Evolutionary conservation across 2,797 vertebrate species (phyloP).

Genomic region (Neosalanx taihuensis): DNA sequence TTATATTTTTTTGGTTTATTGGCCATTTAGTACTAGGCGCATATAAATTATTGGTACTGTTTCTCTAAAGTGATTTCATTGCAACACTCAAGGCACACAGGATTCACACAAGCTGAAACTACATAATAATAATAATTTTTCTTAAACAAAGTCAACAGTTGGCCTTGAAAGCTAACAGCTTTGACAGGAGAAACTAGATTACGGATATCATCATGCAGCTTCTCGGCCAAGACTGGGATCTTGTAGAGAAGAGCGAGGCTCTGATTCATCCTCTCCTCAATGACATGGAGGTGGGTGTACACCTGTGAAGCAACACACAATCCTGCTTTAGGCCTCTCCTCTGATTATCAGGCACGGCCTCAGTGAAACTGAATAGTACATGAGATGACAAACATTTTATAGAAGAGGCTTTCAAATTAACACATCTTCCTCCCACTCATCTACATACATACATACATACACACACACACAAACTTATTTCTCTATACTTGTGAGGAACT

Average conservation of each 20-base stretch:
- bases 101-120: too few relatives aligned
- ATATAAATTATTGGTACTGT: too few relatives aligned
- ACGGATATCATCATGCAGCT: slow-evolving; percentile 84
- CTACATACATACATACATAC: background rate
- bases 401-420: background rate
- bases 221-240: slow-evolving; percentile 79
- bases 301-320: slow-evolving; percentile 60
- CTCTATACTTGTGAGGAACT: too few relatives aligned
- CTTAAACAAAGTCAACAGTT: too few relatives aligned
- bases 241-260: slow-evolving; percentile 87
- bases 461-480: slow-evolving; percentile 8
- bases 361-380: background rate
- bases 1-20: too few relatives aligned
- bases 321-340: background rate
- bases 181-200: slow-evolving; percentile 37
- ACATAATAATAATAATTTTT: too few relatives aligned
- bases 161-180: too few relatives aligned
- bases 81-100: too few relatives aligned
- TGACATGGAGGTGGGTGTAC: slow-evolving; percentile 90
- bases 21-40: background rate
- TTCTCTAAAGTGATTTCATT: too few relatives aligned
- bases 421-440: background rate
- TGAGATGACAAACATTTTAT: background rate
- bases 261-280: slow-evolving; percentile 92
- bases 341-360: background rate